A percentile compares a stretch with the other conserved stretches of the same genome.
phyloP scores from a whole-genome alignment of 2,113 vertebrate genomes.

The Neodontobutis hainanensis region DNA sequence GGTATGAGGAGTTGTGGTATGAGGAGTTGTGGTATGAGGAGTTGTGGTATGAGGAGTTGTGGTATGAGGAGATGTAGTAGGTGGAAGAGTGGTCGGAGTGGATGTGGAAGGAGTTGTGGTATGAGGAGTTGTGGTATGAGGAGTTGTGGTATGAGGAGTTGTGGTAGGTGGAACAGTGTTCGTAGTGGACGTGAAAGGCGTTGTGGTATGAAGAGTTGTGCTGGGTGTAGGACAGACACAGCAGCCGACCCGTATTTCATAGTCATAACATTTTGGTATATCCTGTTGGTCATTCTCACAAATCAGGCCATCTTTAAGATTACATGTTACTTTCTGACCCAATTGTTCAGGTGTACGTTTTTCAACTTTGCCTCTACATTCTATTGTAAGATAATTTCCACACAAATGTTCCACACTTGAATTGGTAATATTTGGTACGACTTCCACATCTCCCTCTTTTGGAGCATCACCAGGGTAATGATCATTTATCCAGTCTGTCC shows the following conservation, averaged over 20 bases:
- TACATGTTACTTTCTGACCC: not conserved
- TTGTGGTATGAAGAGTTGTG: not conserved
- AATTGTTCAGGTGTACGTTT: not conserved
- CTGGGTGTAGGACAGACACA: not conserved
- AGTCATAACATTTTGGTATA: not conserved
- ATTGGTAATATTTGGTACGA: not conserved
- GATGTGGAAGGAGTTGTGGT: not conserved
- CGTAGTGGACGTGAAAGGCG: not conserved
- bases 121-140: not conserved
- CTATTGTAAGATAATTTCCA: not conserved
- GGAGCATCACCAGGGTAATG: not conserved
- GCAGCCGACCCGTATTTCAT: slow-evolving; percentile 1
- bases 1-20: not conserved
- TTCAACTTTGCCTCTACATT: not conserved
- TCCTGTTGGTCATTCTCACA: not conserved
- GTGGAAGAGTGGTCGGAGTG: not conserved
- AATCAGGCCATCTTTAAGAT: not conserved
- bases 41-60: not conserved
- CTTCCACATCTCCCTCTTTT: not conserved
- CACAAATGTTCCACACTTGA: not conserved
- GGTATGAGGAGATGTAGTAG: not conserved
- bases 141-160: not conserved
- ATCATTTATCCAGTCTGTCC: slow-evolving; percentile 3
- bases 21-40: not conserved
- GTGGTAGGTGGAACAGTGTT: not conserved